These are phyloP conservation scores for Sinella curviseta DNA, from an alignment of 1,140 invertebrate species.

Conservation along the genomic window DNA sequence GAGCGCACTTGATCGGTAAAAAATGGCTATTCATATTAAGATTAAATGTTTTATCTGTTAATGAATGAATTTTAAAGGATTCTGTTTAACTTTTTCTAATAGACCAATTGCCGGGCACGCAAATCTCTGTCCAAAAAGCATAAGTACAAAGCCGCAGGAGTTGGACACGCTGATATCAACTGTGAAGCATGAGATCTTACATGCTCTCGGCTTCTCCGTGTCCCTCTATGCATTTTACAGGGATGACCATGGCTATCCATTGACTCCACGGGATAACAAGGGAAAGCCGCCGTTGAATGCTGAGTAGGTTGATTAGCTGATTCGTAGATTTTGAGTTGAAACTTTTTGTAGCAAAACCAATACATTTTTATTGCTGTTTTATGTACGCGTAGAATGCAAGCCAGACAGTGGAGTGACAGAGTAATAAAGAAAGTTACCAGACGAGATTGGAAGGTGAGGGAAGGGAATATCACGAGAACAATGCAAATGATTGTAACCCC, in stretches of 20 bases:
- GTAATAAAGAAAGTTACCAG: constrained; percentile 80
- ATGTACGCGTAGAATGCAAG: constrained; percentile 70
- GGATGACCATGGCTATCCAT: constrained; percentile 79
- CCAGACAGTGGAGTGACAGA: constrained; percentile 89
- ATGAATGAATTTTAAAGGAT: not conserved
- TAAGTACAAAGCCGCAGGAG: constrained; percentile 90
- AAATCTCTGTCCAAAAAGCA: constrained; percentile 93
- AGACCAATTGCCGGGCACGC: constrained; percentile 98
- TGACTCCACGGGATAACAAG: constrained; percentile 77
- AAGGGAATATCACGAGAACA: constrained; percentile 70
- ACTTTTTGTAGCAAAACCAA: constrained; percentile 10
- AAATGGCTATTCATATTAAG: not conserved
- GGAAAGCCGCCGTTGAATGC: constrained; percentile 86
- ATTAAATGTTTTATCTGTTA: not conserved
- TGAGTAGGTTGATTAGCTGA: constrained; percentile 66
- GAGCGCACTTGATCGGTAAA: constrained; percentile 79
- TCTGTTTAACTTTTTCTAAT: constrained; percentile 27
- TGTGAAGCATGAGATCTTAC: constrained; percentile 98
- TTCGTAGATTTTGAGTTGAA: not conserved
- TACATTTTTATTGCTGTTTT: constrained; percentile 15
- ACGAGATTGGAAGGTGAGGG: constrained; percentile 79
- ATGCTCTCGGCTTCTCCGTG: constrained; percentile 93
- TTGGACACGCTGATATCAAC: constrained; percentile 90
- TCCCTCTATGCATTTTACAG: constrained; percentile 92
- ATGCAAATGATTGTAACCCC: constrained; percentile 85